Evolutionary conservation across 2,113 vertebrate genomes (phyloP).

Genomic region (Cariama cristata): DNA sequence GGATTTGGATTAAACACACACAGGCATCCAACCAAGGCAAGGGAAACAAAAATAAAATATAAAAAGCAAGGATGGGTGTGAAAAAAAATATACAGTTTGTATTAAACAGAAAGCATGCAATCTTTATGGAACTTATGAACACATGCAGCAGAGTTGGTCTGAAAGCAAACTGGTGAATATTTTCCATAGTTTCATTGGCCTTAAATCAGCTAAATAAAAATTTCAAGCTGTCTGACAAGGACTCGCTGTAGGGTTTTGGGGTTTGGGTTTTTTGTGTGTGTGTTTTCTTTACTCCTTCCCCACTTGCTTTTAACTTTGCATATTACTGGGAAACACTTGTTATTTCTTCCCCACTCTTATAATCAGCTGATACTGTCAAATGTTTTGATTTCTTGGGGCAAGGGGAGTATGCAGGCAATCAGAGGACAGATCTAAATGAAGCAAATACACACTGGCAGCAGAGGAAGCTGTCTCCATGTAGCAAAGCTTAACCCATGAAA

Average conservation of each 20-base stretch:
- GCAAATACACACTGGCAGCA: not conserved
- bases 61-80: slow-evolving; percentile 95
- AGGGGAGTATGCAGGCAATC: not conserved
- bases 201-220: slow-evolving; percentile 45
- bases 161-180: slow-evolving; percentile 84
- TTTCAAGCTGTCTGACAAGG: slow-evolving; percentile 95
- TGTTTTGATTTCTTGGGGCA: not conserved
- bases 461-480: not conserved
- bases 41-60: slow-evolving; percentile 92
- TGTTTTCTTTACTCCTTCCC: not conserved
- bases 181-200: slow-evolving; percentile 72
- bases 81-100: slow-evolving; percentile 87
- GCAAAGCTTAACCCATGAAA: slow-evolving; percentile 5
- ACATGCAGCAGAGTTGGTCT: slow-evolving; percentile 98
- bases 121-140: slow-evolving; percentile 89
- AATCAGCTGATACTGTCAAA: not conserved
- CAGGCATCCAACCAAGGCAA: slow-evolving; percentile 98
- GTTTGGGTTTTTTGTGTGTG: not conserved
- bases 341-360: not conserved
- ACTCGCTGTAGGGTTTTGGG: slow-evolving; percentile 63
- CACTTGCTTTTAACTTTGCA: not conserved
- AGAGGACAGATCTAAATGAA: not conserved
- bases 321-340: not conserved
- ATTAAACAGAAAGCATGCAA: slow-evolving; percentile 88
- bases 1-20: slow-evolving; percentile 95